A percentile compares a stretch with the other conserved stretches of the same genome.
Evolutionary conservation across 2,113 vertebrate genomes (phyloP).

Genomic region (Heteronetta atricapilla): DNA sequence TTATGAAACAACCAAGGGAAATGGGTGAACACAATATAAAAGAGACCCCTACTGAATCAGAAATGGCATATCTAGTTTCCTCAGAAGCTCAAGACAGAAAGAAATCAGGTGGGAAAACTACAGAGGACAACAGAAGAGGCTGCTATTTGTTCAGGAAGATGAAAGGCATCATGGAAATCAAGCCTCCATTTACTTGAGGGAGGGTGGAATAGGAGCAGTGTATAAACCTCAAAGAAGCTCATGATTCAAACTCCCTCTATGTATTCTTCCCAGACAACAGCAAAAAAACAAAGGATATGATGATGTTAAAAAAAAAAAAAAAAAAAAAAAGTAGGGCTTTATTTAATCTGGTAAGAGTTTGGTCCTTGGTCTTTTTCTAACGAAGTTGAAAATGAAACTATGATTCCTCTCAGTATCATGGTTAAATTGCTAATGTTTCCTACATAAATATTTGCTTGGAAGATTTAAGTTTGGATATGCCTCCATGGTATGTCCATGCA

Average conservation of each 20-base stretch:
- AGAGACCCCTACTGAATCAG: slow-evolving; percentile 21
- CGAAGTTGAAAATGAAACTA: background rate
- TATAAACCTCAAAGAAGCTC: slow-evolving; percentile 21
- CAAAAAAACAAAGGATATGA: background rate
- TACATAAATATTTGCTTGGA: slow-evolving; percentile 36
- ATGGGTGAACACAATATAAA: background rate
- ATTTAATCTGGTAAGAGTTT: background rate
- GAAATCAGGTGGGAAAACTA: slow-evolving; percentile 47
- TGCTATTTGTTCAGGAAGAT: slow-evolving; percentile 49
- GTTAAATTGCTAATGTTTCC: slow-evolving; percentile 17
- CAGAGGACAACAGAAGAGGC: slow-evolving; percentile 29
- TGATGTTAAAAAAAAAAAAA: too few relatives aligned
- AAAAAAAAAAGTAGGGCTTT: background rate
- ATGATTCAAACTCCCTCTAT: slow-evolving; percentile 28
- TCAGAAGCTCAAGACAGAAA: slow-evolving; percentile 4
- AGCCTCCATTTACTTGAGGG: background rate
- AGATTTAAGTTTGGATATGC: background rate
- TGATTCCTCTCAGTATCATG: background rate
- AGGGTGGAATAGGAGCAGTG: background rate
- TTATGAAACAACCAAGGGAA: slow-evolving; percentile 8
- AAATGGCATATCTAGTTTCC: slow-evolving; percentile 25
- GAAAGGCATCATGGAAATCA: slow-evolving; percentile 49
- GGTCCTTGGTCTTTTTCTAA: slow-evolving; percentile 4
- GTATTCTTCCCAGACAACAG: slow-evolving; percentile 42
- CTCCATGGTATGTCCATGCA: background rate